A percentile compares a stretch with the other conserved stretches of the same genome.
Evolutionary conservation across 2,113 vertebrate genomes (phyloP).

Genomic region (Lophius piscatorius): DNA sequence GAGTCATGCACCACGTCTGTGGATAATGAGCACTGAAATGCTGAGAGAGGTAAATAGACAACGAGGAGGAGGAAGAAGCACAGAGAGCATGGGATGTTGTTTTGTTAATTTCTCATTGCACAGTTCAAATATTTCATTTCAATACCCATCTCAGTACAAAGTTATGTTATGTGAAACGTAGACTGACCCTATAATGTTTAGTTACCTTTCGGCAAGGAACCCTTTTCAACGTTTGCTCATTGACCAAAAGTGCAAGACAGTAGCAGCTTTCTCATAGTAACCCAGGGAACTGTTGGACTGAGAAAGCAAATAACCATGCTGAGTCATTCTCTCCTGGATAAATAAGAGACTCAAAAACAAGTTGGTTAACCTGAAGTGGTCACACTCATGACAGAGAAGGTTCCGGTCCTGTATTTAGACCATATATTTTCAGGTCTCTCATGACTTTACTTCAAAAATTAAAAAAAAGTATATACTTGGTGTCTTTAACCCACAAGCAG

Average conservation of each 20-base stretch:
- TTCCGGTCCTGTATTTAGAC: constrained; percentile 1
- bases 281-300: no score
- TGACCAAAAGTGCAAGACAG: background rate
- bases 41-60: background rate
- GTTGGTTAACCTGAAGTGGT: constrained; percentile 16
- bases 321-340: constrained; percentile 35
- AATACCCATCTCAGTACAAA: background rate
- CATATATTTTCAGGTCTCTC: background rate
- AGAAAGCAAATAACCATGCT: background rate
- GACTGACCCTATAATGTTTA: background rate
- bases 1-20: constrained; percentile 28
- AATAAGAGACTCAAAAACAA: constrained; percentile 7
- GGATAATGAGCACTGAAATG: background rate
- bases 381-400: constrained; percentile 1
- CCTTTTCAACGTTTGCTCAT: background rate
- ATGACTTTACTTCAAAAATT: background rate
- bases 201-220: background rate
- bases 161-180: background rate
- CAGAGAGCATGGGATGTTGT: no score
- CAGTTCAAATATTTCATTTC: background rate
- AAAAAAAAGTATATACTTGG: no score
- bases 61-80: no score
- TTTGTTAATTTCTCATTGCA: no score
- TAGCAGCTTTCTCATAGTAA: background rate
- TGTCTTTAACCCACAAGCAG: no score